Evolutionary conservation across 2,888 invertebrate genomes (phyloP), one percentile per base, ranked within the genome.

Genomic region (Liopterus haemorrhoidalis): DNA sequence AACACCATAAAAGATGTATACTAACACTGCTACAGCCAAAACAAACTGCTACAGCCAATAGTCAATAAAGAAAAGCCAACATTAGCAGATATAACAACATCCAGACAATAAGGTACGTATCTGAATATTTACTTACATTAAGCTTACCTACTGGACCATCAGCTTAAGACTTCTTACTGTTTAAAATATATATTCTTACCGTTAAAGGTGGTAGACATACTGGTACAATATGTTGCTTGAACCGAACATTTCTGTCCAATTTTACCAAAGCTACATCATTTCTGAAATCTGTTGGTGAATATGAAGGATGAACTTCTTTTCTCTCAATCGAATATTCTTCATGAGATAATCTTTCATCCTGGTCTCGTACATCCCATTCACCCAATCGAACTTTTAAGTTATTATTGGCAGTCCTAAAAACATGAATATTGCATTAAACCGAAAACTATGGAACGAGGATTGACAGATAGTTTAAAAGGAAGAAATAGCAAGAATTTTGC

Each of bases 171-270:
- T n/a, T 30, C 2, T n/a, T 30, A 4, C 4, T 30, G 30, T 2
- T 14, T n/a, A 6, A 30, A 30, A 14, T 3, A 9, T 30, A 9
- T 30, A 12, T 30, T 27, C 51, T 54, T 62, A 62, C 73, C 65
- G 76, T 77, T 55, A 78, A 79, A 46, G 79, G 82, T 12, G 94
- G 93, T 27, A 94, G 70, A 63, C 94, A 94, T 5, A 94, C 92
- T 2, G 93, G 93, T 32, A 93, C 72, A 51, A 94, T 93, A 65
- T 94, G 93, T 57, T 93, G 91, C 58, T 91, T 89, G 65, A 88
- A 93, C 12, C 81, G 75, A 2, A 94, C 92, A 18, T 82, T 81
- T 39, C 84, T 73, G 51, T 88, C 88, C 16, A 90, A 66, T 54
- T 87, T 84, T 0, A 89, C 83, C 6, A 90, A 62, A 0, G 92